phyloP scores from a whole-genome alignment of 2,113 vertebrate genomes.

The Macaca nemestrina region DNA sequence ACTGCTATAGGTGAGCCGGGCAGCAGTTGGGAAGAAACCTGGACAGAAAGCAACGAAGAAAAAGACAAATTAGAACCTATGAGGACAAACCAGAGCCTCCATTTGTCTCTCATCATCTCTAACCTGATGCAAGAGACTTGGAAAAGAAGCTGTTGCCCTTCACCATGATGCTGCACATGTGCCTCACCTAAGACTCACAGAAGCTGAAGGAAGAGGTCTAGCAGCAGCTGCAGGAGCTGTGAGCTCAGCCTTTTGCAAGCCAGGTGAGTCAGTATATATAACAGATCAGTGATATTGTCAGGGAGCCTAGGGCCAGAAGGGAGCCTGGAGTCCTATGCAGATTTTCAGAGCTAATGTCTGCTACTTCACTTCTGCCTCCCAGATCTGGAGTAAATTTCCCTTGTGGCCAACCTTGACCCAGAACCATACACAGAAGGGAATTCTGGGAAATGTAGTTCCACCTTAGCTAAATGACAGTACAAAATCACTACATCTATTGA shows the following conservation, averaged over 20 bases:
- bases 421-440: neutral
- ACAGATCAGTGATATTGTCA: neutral
- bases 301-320: neutral
- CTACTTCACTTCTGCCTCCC: neutral
- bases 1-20: neutral
- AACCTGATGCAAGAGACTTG: neutral
- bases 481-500: neutral
- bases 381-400: neutral
- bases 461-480: neutral
- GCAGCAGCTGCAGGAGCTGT: neutral
- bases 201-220: neutral
- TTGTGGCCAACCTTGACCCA: neutral
- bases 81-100: neutral
- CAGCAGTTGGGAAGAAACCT: neutral
- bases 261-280: neutral
- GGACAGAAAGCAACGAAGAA: neutral
- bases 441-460: conserved; percentile 1
- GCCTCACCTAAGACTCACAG: neutral
- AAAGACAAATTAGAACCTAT: neutral
- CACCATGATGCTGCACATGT: fast-evolving
- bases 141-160: neutral
- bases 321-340: neutral
- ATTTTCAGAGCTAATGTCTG: neutral
- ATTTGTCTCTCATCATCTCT: neutral
- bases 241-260: neutral